These are phyloP conservation scores for Augochlorella aurata DNA, from an alignment of 2,888 invertebrate species.

Conservation along the genomic window DNA sequence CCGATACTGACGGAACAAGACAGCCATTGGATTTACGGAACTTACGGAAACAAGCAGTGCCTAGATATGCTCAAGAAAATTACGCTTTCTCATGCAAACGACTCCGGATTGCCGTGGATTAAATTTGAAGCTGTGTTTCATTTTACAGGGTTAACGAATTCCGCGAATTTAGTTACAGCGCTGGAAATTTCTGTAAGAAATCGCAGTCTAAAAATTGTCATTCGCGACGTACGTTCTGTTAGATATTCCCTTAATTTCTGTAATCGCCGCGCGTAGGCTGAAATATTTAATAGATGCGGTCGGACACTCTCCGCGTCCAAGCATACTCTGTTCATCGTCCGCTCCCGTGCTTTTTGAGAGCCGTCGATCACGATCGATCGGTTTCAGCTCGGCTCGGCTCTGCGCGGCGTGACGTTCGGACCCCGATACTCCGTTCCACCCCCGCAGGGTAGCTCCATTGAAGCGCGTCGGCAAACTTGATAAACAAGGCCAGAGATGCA, in stretches of 20 bases:
- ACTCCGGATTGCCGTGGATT: too few relatives aligned
- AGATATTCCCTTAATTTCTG: background rate
- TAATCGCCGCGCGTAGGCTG: background rate
- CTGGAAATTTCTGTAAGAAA: too few relatives aligned
- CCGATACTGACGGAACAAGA: too few relatives aligned
- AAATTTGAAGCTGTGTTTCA: too few relatives aligned
- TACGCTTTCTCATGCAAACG: too few relatives aligned
- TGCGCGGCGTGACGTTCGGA: constrained; percentile 18
- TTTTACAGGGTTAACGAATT: too few relatives aligned
- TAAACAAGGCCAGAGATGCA: background rate
- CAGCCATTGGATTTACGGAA: too few relatives aligned
- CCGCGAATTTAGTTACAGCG: too few relatives aligned
- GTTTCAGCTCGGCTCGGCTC: background rate
- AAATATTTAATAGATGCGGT: background rate
- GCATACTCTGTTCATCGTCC: background rate
- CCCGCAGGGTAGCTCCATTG: background rate
- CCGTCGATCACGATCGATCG: constrained; percentile 34
- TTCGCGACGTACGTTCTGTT: too few relatives aligned
- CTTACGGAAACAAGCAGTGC: too few relatives aligned
- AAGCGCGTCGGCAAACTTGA: constrained; percentile 1
- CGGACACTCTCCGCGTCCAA: background rate
- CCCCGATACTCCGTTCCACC: background rate
- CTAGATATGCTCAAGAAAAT: too few relatives aligned
- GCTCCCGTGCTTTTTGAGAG: background rate
- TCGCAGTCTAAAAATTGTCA: too few relatives aligned